These are phyloP conservation scores for Nephrotoma flavescens DNA, from an alignment of 2,888 invertebrate species.

Conservation along the genomic window DNA sequence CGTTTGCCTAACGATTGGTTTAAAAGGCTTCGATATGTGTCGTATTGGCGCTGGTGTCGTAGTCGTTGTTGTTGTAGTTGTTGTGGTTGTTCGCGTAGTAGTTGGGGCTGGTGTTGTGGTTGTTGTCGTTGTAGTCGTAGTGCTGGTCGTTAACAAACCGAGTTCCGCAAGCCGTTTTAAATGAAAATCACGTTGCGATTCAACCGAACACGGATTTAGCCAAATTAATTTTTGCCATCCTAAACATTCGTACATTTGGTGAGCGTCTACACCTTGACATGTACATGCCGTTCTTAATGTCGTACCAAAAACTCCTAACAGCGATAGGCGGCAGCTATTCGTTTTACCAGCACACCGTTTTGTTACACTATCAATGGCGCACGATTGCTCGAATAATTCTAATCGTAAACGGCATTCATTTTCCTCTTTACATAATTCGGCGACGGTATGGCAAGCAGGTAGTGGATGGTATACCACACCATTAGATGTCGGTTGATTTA, in stretches of 20 bases:
- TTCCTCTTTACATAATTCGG: slow-evolving; percentile 68
- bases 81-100: slow-evolving; percentile 32
- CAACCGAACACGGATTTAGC: slow-evolving; percentile 87
- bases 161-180: slow-evolving; percentile 39
- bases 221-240: slow-evolving; percentile 83
- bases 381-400: slow-evolving; percentile 81
- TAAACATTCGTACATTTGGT: slow-evolving; percentile 72
- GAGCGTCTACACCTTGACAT: slow-evolving; percentile 73
- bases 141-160: slow-evolving; percentile 34
- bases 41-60: slow-evolving; percentile 21
- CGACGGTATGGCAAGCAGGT: slow-evolving; percentile 76
- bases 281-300: slow-evolving; percentile 75
- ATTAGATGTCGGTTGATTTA: slow-evolving; percentile 32
- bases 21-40: slow-evolving; percentile 15
- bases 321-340: slow-evolving; percentile 69
- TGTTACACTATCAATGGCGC: slow-evolving; percentile 79
- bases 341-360: slow-evolving; percentile 79
- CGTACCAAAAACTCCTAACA: slow-evolving; percentile 81
- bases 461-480: slow-evolving; percentile 41
- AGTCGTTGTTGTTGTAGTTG: slow-evolving; percentile 36
- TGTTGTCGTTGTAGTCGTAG: slow-evolving; percentile 34
- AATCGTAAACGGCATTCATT: slow-evolving; percentile 68
- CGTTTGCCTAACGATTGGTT: slow-evolving; percentile 6
- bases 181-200: slow-evolving; percentile 80
- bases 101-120: slow-evolving; percentile 34